Evolutionary conservation across 1,140 invertebrate species (phyloP).

Genomic region (Dendrolimus punctatus): DNA sequence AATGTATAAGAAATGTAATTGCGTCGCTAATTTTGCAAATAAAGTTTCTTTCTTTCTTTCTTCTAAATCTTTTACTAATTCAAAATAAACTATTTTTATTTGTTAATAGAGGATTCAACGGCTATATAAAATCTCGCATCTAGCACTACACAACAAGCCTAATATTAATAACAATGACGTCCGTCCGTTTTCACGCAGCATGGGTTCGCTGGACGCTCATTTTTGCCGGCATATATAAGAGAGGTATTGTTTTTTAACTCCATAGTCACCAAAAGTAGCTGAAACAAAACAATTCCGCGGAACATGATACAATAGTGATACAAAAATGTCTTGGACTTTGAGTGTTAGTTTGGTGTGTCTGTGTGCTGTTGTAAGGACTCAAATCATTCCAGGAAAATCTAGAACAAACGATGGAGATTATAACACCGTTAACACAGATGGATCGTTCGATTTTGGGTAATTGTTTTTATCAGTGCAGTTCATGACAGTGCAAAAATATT

Average conservation of each 20-base stretch:
- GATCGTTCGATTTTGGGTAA: constrained; percentile 77
- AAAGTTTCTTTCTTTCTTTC: no score
- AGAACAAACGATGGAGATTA: constrained; percentile 67
- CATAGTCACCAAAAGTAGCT: constrained; percentile 39
- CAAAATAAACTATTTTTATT: not conserved
- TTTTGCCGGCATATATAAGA: constrained; percentile 63
- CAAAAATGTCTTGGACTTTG: constrained; percentile 47
- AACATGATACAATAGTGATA: constrained; percentile 20
- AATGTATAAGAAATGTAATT: no score
- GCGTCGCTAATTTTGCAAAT: no score
- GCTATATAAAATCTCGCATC: not conserved
- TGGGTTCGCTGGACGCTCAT: constrained; percentile 41
- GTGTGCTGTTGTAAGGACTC: constrained; percentile 47
- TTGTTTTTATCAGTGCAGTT: constrained; percentile 5
- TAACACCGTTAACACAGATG: constrained; percentile 75
- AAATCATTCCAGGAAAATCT: constrained; percentile 60
- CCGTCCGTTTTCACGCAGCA: constrained; percentile 57
- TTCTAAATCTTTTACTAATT: constrained; percentile 1
- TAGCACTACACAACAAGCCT: constrained; percentile 15
- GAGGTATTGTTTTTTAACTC: constrained; percentile 51
- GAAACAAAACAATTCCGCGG: constrained; percentile 10
- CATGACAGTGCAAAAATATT: not conserved
- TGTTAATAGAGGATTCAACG: not conserved
- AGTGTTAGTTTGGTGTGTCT: constrained; percentile 44
- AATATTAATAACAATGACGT: constrained; percentile 66